Conservation (phyloP, 2,113 vertebrate species). For the Chelonoidis abingdonii region DNA sequence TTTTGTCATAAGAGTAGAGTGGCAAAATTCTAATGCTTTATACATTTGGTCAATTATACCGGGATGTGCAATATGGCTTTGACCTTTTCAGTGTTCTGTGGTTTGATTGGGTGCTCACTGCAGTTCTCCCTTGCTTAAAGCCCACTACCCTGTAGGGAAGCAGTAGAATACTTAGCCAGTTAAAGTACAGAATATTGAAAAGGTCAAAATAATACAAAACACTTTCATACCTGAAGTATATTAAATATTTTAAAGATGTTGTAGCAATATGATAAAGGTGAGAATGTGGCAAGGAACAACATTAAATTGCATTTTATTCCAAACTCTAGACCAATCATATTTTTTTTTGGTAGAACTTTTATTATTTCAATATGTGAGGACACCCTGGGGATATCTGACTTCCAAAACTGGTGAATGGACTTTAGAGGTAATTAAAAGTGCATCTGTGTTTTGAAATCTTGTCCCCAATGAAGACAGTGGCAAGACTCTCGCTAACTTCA, state of each 20-base stretch:
- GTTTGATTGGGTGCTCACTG: neutral
- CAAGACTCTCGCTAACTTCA: neutral
- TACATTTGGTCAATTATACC: neutral
- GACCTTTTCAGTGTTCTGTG: slow-evolving; percentile 45
- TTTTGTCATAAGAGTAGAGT: slow-evolving; percentile 14
- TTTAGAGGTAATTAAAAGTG: neutral
- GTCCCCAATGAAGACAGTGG: neutral
- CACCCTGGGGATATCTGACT: neutral
- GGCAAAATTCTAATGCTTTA: slow-evolving; percentile 24
- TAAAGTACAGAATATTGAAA: slow-evolving; percentile 57
- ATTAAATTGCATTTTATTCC: neutral
- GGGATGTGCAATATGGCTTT: slow-evolving; percentile 24
- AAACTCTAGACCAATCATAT: neutral
- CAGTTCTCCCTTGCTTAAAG: neutral
- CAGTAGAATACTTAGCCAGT: neutral
- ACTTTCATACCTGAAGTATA: neutral
- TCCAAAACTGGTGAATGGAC: accelerated
- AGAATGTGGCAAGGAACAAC: neutral
- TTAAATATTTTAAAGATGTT: neutral
- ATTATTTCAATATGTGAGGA: neutral
- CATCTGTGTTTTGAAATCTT: neutral
- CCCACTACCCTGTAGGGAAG: slow-evolving; percentile 26
- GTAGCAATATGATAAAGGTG: neutral
- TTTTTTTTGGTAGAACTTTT: neutral
- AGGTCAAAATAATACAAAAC: slow-evolving; percentile 40